Evolutionary conservation across 2,888 invertebrate genomes (phyloP).

Genomic region (Drosophila aldrichi): DNA sequence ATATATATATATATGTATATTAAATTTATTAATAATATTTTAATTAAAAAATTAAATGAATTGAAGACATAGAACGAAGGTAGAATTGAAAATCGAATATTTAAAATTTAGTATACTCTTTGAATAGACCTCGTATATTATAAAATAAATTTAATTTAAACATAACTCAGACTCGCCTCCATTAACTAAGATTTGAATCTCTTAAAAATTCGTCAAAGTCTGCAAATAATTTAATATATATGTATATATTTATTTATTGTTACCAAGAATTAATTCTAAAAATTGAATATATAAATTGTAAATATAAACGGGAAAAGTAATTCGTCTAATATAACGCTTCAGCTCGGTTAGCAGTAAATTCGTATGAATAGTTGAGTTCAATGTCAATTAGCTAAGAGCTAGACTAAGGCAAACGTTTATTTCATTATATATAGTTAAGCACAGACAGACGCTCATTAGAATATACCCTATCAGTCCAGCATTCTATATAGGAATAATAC

Average conservation of each 20-base stretch:
- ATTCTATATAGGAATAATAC: constrained; percentile 7
- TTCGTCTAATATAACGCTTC: not conserved
- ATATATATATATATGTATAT: no score
- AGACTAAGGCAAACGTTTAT: not conserved
- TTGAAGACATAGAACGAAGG: no score
- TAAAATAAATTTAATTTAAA: not conserved
- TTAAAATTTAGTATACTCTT: not conserved
- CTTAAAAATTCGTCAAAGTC: no score
- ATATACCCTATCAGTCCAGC: not conserved
- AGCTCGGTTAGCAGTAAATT: not conserved
- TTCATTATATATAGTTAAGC: not conserved
- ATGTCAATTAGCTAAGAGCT: not conserved
- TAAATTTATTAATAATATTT: not conserved
- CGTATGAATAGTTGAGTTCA: not conserved
- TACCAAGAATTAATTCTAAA: no score
- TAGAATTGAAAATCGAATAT: no score
- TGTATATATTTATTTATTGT: no score
- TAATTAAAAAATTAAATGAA: not conserved
- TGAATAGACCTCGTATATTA: not conserved
- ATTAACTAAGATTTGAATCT: not conserved
- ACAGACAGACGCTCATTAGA: not conserved
- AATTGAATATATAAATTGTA: not conserved
- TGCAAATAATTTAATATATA: no score
- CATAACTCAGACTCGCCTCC: not conserved
- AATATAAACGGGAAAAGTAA: not conserved